Percentiles rank a stretch among this genome's conserved stretches.
Evolutionary conservation across 2,797 vertebrate genomes (phyloP).

Genomic region (Hydrolagus colliei): DNA sequence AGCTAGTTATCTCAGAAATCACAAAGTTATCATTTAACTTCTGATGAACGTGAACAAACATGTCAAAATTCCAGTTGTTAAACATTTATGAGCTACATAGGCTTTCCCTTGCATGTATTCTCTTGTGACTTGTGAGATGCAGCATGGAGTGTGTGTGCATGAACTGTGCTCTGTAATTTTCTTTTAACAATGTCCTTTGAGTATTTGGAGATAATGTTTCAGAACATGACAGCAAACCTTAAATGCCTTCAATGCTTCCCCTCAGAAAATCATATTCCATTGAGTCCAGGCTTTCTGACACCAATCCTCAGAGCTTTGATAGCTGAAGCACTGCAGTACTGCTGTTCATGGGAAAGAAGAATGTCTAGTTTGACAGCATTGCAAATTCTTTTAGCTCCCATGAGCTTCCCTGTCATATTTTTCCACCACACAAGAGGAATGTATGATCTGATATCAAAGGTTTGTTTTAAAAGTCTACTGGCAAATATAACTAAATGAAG

Average conservation of each 20-base stretch:
- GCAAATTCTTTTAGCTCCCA: not conserved
- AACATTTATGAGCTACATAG: conserved; percentile 19
- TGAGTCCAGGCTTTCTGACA: not conserved
- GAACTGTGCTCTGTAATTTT: conserved; percentile 25
- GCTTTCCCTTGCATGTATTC: not conserved
- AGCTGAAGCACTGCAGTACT: not conserved
- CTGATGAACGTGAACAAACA: not conserved
- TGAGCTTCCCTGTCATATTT: conserved; percentile 7
- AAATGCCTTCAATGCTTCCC: conserved; percentile 20
- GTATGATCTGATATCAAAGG: not conserved
- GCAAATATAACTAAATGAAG: conserved; percentile 8
- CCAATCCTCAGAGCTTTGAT: conserved; percentile 12
- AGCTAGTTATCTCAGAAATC: not conserved
- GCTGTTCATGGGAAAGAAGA: not conserved
- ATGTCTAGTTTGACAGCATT: not conserved
- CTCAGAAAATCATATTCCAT: conserved; percentile 1
- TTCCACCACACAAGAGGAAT: not conserved
- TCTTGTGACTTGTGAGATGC: not conserved
- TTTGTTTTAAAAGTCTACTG: not conserved
- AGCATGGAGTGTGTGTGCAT: not conserved
- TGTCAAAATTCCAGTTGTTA: conserved; percentile 5
- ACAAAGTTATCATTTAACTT: conserved; percentile 1
- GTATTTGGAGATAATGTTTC: conserved; percentile 29
- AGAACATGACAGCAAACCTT: conserved; percentile 15
- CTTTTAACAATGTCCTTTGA: conserved; percentile 28